Evolutionary conservation across 1,140 invertebrate genomes (phyloP).

Genomic region (Zeugodacus cucurbitae): DNA sequence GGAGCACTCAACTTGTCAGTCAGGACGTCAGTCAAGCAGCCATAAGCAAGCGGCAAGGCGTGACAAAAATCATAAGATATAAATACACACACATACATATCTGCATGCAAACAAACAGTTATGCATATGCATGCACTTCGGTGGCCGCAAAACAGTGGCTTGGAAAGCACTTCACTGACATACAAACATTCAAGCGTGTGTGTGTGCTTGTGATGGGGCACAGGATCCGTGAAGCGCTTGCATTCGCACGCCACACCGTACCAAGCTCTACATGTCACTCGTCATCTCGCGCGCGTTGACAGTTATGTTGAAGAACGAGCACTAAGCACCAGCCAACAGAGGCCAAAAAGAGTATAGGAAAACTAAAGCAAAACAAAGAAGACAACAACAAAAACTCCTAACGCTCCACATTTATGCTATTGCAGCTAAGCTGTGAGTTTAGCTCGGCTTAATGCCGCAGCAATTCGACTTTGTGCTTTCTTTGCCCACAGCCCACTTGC

Average conservation of each 20-base stretch:
- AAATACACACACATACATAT: neutral
- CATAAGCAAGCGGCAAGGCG: neutral
- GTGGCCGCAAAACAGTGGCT: neutral
- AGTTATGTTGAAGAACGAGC: neutral
- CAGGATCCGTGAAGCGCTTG: neutral
- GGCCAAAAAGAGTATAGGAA: neutral
- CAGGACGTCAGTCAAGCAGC: constrained; percentile 24
- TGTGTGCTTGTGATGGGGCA: neutral
- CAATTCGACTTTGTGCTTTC: neutral
- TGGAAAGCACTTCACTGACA: neutral
- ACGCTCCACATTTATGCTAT: neutral
- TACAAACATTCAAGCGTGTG: neutral
- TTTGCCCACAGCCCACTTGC: neutral
- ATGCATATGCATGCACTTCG: neutral
- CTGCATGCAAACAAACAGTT: neutral
- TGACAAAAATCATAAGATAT: neutral
- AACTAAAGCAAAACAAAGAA: neutral
- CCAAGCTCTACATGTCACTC: neutral
- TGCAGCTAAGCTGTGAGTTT: neutral
- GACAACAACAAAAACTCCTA: too few species aligned
- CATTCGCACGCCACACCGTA: neutral
- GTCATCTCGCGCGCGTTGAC: neutral
- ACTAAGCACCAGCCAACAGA: too few species aligned
- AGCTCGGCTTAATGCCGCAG: neutral
- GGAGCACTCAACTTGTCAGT: neutral